Conservation (phyloP, 2,888 invertebrate species). For the Cantharis lateralis region DNA sequence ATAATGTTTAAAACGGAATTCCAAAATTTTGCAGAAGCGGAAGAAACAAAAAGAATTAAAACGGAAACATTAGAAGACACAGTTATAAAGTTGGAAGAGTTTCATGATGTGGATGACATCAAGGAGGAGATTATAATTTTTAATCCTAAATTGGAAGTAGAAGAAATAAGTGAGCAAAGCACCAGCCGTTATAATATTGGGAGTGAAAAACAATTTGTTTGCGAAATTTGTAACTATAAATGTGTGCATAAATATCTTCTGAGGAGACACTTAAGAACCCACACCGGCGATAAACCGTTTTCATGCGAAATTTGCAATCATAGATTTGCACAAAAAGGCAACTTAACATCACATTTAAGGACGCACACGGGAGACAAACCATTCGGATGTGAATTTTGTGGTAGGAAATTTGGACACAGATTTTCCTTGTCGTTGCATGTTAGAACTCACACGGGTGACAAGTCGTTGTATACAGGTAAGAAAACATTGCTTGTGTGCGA, state of each 20-base stretch:
- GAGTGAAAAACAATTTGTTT: background rate
- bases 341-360: background rate
- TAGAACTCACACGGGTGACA: background rate
- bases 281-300: background rate
- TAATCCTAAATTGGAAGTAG: background rate
- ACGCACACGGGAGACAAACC: background rate
- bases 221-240: background rate
- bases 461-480: background rate
- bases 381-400: background rate
- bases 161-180: background rate
- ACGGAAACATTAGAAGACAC: background rate
- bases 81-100: background rate
- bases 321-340: background rate
- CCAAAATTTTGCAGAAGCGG: background rate
- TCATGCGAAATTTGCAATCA: background rate
- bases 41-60: background rate
- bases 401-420: background rate
- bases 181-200: background rate
- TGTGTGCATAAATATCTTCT: background rate
- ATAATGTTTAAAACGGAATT: background rate
- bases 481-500: background rate
- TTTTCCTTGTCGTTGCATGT: background rate
- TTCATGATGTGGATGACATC: background rate
- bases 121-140: background rate
- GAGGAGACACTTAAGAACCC: background rate